Conservation (phyloP, 2,888 invertebrate species). For the Zeuzera pyrina region DNA sequence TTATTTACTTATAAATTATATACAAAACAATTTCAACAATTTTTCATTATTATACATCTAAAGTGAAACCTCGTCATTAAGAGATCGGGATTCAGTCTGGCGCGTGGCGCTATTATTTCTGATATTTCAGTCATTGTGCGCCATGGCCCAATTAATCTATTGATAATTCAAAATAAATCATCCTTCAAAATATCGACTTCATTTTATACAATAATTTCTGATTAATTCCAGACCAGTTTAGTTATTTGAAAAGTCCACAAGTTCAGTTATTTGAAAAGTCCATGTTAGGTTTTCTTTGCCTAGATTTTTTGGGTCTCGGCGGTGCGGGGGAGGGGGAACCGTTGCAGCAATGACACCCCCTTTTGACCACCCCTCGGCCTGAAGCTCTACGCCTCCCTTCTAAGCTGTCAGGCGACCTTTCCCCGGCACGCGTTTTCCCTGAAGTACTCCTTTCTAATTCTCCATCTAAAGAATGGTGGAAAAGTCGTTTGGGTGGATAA, state of each 20-base stretch:
- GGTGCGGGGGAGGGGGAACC: conserved; percentile 71
- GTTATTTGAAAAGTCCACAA: conserved; percentile 12
- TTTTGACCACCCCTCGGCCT: conserved; percentile 72
- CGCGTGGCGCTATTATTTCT: too few relatives aligned
- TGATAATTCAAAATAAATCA: too few relatives aligned
- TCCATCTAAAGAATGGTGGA: conserved; percentile 29
- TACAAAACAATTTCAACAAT: conserved; percentile 63
- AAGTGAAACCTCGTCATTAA: conserved; percentile 24
- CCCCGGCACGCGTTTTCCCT: conserved; percentile 46
- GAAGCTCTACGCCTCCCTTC: conserved; percentile 47
- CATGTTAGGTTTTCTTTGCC: conserved; percentile 39
- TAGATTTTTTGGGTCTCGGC: conserved; percentile 57
- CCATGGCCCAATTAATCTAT: too few relatives aligned
- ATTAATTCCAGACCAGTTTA: neutral
- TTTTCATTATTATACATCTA: conserved; percentile 29
- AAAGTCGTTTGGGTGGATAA: conserved; percentile 44
- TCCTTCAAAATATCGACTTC: too few relatives aligned
- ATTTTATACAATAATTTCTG: conserved; percentile 7
- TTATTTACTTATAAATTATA: conserved; percentile 39
- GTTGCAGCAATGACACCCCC: conserved; percentile 76
- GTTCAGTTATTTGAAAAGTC: conserved; percentile 27
- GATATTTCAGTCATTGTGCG: too few relatives aligned
- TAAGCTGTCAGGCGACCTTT: conserved; percentile 29
- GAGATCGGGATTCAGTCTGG: conserved; percentile 52
- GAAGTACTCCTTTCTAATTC: conserved; percentile 53